phyloP scores from a whole-genome alignment of 2,888 invertebrate genomes.

The Pardosa pseudoannulata region DNA sequence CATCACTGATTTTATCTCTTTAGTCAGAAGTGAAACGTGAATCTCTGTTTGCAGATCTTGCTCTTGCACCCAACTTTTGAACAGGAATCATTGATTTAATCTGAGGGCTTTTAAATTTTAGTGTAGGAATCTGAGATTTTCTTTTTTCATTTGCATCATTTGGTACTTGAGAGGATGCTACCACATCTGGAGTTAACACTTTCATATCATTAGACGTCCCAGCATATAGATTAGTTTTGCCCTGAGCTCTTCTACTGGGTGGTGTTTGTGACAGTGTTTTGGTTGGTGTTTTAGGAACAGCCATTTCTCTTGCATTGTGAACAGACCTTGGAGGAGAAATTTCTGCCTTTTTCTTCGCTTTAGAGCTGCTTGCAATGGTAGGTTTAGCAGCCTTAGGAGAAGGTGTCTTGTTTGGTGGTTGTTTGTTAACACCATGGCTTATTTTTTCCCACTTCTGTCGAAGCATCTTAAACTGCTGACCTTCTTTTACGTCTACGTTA shows the following conservation, averaged over 20 bases:
- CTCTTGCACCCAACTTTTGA: conserved; percentile 54
- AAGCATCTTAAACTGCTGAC: conserved; percentile 85
- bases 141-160: conserved; percentile 37
- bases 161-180: conserved; percentile 19
- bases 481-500: conserved; percentile 75
- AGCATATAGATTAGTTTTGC: conserved; percentile 13
- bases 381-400: conserved; percentile 33
- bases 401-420: conserved; percentile 20
- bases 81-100: conserved; percentile 67
- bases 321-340: conserved; percentile 34
- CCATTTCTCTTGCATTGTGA: conserved; percentile 4
- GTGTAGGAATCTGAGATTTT: conserved; percentile 56
- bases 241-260: conserved; percentile 13
- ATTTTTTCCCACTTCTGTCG: conserved; percentile 90
- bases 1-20: conserved; percentile 12
- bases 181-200: conserved; percentile 22
- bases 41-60: conserved; percentile 64
- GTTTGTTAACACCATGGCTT: conserved; percentile 75
- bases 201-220: conserved; percentile 31
- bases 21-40: conserved; percentile 51
- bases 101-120: conserved; percentile 56
- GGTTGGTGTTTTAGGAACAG: conserved; percentile 55
- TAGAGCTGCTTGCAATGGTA: conserved; percentile 53
- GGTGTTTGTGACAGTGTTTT: conserved; percentile 31
- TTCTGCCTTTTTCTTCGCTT: conserved; percentile 51